Percentiles rank a stretch among this genome's conserved stretches.
Conservation (phyloP, 2,797 vertebrate species). For the Rhynchotus rufescens region DNA sequence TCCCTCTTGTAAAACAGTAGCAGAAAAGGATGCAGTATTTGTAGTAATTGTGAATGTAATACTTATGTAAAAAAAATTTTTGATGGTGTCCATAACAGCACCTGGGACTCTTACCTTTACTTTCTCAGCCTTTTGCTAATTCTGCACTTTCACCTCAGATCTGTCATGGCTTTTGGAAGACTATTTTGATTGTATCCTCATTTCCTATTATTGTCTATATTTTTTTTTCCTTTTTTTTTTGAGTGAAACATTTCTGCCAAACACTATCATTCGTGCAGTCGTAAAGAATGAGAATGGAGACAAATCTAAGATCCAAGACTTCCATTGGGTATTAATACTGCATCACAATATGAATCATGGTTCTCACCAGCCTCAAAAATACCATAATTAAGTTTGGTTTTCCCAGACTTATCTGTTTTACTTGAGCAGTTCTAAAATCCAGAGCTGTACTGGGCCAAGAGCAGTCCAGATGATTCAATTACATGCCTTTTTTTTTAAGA, state of each 20-base stretch:
- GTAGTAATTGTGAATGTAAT: slow-evolving; percentile 40
- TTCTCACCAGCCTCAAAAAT: not conserved
- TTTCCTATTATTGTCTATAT: not conserved
- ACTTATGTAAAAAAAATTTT: slow-evolving; percentile 61
- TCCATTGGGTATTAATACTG: not conserved
- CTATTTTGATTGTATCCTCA: not conserved
- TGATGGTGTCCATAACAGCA: not conserved
- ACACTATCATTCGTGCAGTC: not conserved
- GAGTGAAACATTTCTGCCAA: not conserved
- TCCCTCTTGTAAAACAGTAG: not conserved
- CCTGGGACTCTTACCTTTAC: not conserved
- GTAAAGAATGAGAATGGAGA: not conserved
- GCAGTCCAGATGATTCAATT: not conserved
- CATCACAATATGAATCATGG: fast-evolving
- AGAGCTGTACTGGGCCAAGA: not conserved
- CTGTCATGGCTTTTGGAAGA: not conserved
- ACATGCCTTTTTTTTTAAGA: fast-evolving
- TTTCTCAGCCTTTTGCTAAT: not conserved
- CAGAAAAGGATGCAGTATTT: not conserved
- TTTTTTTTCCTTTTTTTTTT: not conserved
- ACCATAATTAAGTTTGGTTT: not conserved
- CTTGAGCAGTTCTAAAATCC: not conserved
- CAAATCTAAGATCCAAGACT: not conserved
- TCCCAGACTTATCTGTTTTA: not conserved
- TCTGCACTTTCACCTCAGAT: not conserved